Base-by-base conservation (phyloP, 2,113 vertebrate species). In the Dasyprocta punctata region DNA sequence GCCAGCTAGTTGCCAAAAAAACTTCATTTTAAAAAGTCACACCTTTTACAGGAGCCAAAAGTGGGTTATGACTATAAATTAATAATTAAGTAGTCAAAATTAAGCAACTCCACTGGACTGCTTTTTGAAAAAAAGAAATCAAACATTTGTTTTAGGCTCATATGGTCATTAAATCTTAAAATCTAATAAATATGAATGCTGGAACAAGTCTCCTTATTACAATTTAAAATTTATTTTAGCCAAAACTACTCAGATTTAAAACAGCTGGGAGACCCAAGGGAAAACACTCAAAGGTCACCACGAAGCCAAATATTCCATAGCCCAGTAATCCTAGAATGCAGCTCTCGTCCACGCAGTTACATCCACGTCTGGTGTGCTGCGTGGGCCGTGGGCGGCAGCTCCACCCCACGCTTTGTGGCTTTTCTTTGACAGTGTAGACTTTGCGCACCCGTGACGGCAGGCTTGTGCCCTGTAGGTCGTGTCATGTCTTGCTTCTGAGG, bases 141-240 rank as follows among this genome's bases (percentile, higher is more conserved):
- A 96, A 56, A 96, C 36, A 97, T 96, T 92, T 92, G 96, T 67
- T 83, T 96, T 90, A 96, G 44, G 97, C 22, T 95, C 96, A 95
- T 96, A 96, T 90, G 61, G 89, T 97, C 97, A 98, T 98, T 98
- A 99, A 98, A 99, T 97, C 98, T 98, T 99, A 99, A 99, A 99
- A 99, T 98, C 98, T 97, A 97, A 86, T 94, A 96, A 96, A 94
- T 89, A 98, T 67, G 91, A 99, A 98, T 98, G 97, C 98, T 97
- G 96, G 98, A 99, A 98, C 97, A 98, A 98, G 98, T 84, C 93
- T 98, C 96, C 96, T 94, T 92, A 97, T 94, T 89, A 91, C 90
- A 89, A 97, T 96, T 95, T 95, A 94, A 95, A 97, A 97, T 96
- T 95, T 71, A 97, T 97, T 98, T 97, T 60, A 84, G 47, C 95